Base-by-base conservation (phyloP, 2,113 vertebrate species). In the Gopherus flavomarginatus region DNA sequence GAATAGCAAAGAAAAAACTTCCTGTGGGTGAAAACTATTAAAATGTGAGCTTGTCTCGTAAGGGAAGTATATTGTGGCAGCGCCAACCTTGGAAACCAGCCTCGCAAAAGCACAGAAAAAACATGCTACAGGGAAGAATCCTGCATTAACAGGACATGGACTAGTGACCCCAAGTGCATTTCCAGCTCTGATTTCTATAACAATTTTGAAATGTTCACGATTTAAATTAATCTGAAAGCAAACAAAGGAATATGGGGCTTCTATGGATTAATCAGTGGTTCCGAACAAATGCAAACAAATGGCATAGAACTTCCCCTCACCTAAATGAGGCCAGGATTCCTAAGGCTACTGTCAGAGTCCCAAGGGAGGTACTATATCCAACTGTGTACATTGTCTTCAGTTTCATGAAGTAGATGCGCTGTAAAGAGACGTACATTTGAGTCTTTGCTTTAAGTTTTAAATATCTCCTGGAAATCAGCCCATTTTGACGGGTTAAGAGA, bases 351-450 rank as follows among this genome's bases (percentile, higher is more conserved):
- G 94, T 96, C 89, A 99, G 98, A 0, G 98, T 99, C 95, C 98
- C 97, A 6, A 99, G 97, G 6, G 99, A 99, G 86, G 98, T 97
- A 2, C 99, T 98, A 93, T 99, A 99, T 87, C 99, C 99, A 0
- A 98, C 89, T 0, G 99, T 99, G 96, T 99, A 99, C 98, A 99
- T 99, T 82, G 97, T 99, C 97, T 99, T 99, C 97, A 99, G 98
- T 72, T 98, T 99, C 98, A 98, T 98, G 97, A 99, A 99, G 93
- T 99, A 99, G 35, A 98, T 77, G 9, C 98, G 98, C 98, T 99
- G 98, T 94, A 97, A 92, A 69, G 83, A 96, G 93, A 98, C 72
- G 87, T 2, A 31, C 4, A 85, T 57, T 81, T 16, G 91, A 81
- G 90, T 2, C 35, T 92, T 92, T 80, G 94, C 17, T 14, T 22